Base-by-base conservation (phyloP, 2,888 invertebrate genomes). In the Drosophila longiperda region DNA sequence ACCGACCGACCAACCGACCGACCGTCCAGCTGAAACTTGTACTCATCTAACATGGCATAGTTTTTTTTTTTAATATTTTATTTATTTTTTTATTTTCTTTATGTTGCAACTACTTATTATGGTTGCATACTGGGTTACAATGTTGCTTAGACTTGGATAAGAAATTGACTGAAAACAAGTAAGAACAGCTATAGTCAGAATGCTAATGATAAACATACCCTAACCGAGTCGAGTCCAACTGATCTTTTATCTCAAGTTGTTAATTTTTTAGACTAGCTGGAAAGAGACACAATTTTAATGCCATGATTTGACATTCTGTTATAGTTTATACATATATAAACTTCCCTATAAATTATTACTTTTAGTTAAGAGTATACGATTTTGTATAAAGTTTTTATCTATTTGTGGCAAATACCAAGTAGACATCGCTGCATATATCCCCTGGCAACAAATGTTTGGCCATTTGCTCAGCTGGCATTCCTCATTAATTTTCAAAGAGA, bases 21-120 rank as follows among this genome's bases (percentile, higher is more conserved):
- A 42, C 61, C 29, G 32, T 20, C 17, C 23, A 26, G 38, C n/a
- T 36, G 34, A 64, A 58, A 75, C 36, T 60, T 45, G 45, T 11
- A 54, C 36, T 38, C 36, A 36, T 54, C 23, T 36, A 11, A 26
- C 45, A 54, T 54, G 20, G 36, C 54, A 26, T 26, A 36, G 11
- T 54, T 36, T 36, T 49, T 49, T n/a, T n/a, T 9, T 17, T 36
- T 26, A 4, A 29, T 29, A 29, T 29, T 29, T 29, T 29, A 29
- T 36, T 36, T 2, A n/a, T 26, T 50, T 50, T 50, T 17, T 20
- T 33, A 4, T 20, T 17, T n/a, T 2, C n/a, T 12, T 2, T 50
- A 8, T 8, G 12, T 40, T 34, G 59, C 33, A 49, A 59, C n/a
- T 52, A 34, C 23, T 33, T 34, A 34, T 59, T 50, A 54, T 38